These are phyloP conservation scores for Melanotaenia maccullochi DNA, from an alignment of 2,797 vertebrate genomes.

Conservation along the genomic window DNA sequence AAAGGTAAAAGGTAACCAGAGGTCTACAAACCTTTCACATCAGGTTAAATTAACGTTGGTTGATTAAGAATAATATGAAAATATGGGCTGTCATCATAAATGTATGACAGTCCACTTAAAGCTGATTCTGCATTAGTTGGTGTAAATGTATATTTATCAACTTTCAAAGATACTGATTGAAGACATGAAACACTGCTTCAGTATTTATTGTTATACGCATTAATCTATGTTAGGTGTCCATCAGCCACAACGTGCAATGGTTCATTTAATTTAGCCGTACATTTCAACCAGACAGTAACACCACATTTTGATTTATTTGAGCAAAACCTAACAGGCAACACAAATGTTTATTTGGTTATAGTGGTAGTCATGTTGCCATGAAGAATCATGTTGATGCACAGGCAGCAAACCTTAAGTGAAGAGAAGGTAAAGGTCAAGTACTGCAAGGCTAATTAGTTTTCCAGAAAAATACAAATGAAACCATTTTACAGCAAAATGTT, in stretches of 20 bases:
- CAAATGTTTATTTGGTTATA: conserved; percentile 9
- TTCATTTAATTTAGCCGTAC: conserved; percentile 17
- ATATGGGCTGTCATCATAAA: too few species aligned
- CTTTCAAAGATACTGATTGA: too few species aligned
- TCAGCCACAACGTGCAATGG: not conserved
- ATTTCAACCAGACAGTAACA: not conserved
- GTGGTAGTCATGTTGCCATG: conserved; percentile 20
- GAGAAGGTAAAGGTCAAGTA: conserved; percentile 42
- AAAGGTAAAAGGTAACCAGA: not conserved
- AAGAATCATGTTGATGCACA: conserved; percentile 23
- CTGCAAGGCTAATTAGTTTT: conserved; percentile 71
- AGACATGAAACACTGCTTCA: not conserved
- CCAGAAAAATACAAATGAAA: conserved; percentile 48
- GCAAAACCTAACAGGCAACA: conserved; percentile 26
- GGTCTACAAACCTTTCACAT: too few species aligned
- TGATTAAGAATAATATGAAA: too few species aligned
- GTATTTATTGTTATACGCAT: not conserved
- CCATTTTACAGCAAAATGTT: conserved; percentile 50
- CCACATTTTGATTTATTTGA: conserved; percentile 6
- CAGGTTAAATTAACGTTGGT: too few species aligned
- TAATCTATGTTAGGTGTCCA: not conserved
- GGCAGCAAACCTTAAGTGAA: conserved; percentile 30
- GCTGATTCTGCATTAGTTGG: too few species aligned
- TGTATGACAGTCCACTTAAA: too few species aligned
- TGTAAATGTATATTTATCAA: too few species aligned